These are phyloP conservation scores for Oreonectes daqikongensis DNA, from an alignment of 2,797 vertebrate genomes.

Conservation along the genomic window DNA sequence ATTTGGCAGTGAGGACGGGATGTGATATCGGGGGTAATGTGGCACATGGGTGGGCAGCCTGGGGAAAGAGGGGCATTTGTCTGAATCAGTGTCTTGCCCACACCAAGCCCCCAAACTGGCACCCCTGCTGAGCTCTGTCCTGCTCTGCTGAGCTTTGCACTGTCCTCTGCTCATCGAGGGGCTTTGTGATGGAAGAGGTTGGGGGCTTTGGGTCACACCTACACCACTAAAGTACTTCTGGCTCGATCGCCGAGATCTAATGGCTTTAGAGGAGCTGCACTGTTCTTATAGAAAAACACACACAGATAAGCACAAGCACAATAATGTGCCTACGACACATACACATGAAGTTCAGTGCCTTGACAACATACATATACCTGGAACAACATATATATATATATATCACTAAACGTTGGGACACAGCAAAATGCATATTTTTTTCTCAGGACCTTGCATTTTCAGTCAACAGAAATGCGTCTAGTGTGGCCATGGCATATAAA, in stretches of 20 bases:
- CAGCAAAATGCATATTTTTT: too few relatives aligned
- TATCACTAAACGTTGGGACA: too few relatives aligned
- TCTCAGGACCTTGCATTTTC: too few relatives aligned
- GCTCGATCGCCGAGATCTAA: constrained; percentile 45
- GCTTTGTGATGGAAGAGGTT: constrained; percentile 56
- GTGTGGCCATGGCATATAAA: too few relatives aligned
- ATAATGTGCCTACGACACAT: constrained; percentile 6
- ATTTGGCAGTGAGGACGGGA: constrained; percentile 22
- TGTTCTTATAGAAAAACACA: constrained; percentile 22
- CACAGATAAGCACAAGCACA: constrained; percentile 38
- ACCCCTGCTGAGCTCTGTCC: constrained; percentile 20
- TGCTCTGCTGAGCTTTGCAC: constrained; percentile 29
- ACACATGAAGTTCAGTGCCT: constrained; percentile 9
- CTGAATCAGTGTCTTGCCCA: constrained; percentile 51
- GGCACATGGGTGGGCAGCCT: constrained; percentile 42
- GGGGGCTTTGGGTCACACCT: constrained; percentile 55
- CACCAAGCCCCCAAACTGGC: constrained; percentile 15
- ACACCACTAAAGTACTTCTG: constrained; percentile 53
- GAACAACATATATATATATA: too few relatives aligned
- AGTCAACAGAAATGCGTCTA: too few relatives aligned
- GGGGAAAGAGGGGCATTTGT: constrained; percentile 46
- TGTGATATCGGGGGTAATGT: constrained; percentile 19
- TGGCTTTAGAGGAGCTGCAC: constrained; percentile 46
- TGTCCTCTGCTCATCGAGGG: constrained; percentile 37
- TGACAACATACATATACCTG: too few relatives aligned